Evolutionary conservation across 2,113 vertebrate species (phyloP).

Genomic region (Chloroceryle aenea): DNA sequence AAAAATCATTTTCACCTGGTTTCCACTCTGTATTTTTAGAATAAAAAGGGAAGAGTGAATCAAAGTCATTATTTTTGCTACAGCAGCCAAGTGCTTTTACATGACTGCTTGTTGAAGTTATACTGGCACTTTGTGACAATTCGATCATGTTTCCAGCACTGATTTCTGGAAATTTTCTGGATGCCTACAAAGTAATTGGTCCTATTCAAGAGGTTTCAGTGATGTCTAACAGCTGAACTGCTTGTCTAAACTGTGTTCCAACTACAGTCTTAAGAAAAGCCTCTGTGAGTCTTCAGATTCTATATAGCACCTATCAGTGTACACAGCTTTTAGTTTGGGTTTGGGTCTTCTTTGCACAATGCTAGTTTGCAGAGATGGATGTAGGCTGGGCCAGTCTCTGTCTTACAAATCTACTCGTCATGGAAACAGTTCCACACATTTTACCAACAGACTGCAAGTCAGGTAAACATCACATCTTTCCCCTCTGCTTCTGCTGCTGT

Average conservation of each 20-base stretch:
- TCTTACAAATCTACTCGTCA: background rate
- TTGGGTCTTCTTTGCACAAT: background rate
- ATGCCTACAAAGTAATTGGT: background rate
- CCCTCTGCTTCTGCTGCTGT: background rate
- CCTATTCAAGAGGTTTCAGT: background rate
- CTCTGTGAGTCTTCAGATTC: background rate
- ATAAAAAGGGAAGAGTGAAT: background rate
- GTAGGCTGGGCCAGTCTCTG: background rate
- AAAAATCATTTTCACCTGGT: background rate
- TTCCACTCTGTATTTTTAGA: background rate
- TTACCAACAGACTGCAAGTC: background rate
- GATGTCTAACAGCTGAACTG: background rate
- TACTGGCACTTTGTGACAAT: background rate
- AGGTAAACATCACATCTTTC: background rate
- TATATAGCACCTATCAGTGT: background rate
- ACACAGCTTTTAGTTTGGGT: background rate
- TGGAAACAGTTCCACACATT: slow-evolving; percentile 1
- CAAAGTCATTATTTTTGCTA: background rate
- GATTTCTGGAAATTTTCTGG: background rate
- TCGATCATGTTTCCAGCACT: background rate
- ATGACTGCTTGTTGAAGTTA: background rate
- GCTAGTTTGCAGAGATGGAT: background rate
- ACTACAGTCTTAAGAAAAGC: background rate
- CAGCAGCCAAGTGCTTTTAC: background rate
- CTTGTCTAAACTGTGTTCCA: background rate